Evolutionary conservation across 37 sponge, comb jelly and placozoan species (phyloP), one percentile per base, ranked within the genome.

Genomic region (Petrosia ficiformis): DNA sequence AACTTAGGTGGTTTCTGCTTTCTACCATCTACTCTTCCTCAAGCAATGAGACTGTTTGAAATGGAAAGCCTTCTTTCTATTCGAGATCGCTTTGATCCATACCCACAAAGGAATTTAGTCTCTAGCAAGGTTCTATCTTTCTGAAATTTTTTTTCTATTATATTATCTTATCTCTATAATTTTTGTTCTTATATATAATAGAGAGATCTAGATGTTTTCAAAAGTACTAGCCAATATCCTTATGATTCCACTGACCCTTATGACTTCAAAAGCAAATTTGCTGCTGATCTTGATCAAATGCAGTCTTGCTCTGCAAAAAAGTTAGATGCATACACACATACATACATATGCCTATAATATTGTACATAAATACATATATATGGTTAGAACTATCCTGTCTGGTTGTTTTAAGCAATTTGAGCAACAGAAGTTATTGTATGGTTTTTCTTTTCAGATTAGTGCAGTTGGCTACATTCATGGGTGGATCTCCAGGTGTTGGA

Each of bases 31-130:
- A 71, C 21, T 44, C 44, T 22, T 28, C 42, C 28, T 41, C 44
- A 71, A 41, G 72, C 42, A 42, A 5, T 39, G 26, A 36, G 42
- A 2, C 40, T 71, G 6, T 71, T 71, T 71, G 72, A 71, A 39
- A 71, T 71, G 72, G 72, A 71, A 41, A 71, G 44, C 21, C 39
- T 71, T 22, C 43, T 71, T 19, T 71, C 72, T 42, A 41, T 71
- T 30, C 38, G 72, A 41, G 42, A 6, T 28, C 38, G 54, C 14
- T 19, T 8, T 48, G 54, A 48, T n/a, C n/a, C n/a, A n/a, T n/a
- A n/a, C n/a, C n/a, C n/a, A n/a, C n/a, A n/a, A 48, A 48, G 54
- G 54, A 48, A 48, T 19, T 14, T 48, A 8, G 14, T 48, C 14
- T 48, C 54, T 48, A 48, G 54, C 14, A 8, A 48, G 54, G 54